Base-by-base conservation (phyloP, 1,140 invertebrate species). In the Saccostrea cuccullata region DNA sequence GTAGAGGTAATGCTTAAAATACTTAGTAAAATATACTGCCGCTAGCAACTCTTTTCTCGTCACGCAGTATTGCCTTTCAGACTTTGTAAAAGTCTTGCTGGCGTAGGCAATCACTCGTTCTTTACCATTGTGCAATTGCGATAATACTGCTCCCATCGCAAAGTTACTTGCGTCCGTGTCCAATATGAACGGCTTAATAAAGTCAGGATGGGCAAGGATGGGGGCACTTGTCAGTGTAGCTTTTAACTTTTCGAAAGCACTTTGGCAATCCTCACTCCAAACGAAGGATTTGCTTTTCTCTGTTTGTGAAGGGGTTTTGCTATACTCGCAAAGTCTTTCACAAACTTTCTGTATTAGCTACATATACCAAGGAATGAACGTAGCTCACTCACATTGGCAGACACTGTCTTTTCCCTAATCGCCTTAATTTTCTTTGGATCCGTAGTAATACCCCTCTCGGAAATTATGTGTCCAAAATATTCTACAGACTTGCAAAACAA, bases 91-190 rank as follows among this genome's bases (percentile, higher is more conserved):
- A 15, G n/a, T 56, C n/a, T 55, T 88, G 17, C 87, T 11, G 26
- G 58, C 87, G 86, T 88, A 88, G 26, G 82, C 82, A 17, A 84
- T 47, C 9, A 83, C 55, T 26, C 40, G 85, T 36, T 88, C 84
- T 56, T 88, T 23, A 23, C 73, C 82, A 85, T 90, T 88, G 60
- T 90, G 58, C 26, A 64, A 55, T 86, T 93, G 92, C 9, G 85
- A 87, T 36, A 94, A 88, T 1, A 92, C 92, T 6, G 89, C 90
- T 36, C 30, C 30, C 2, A 36, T 36, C 2, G 30, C 30, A 36
- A 36, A 36, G 1, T 36, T 36, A 36, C 70, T 82, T 11, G 87
- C 87, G 83, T 90, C 89, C 6, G 86, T 88, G 30, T 90, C 83
- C 26, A 90, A 30, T 23, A 86, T 70, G 40, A 86, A 89, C 20